Evolutionary conservation across 2,113 vertebrate genomes (phyloP).

Genomic region (Megaleporinus macrocephalus): DNA sequence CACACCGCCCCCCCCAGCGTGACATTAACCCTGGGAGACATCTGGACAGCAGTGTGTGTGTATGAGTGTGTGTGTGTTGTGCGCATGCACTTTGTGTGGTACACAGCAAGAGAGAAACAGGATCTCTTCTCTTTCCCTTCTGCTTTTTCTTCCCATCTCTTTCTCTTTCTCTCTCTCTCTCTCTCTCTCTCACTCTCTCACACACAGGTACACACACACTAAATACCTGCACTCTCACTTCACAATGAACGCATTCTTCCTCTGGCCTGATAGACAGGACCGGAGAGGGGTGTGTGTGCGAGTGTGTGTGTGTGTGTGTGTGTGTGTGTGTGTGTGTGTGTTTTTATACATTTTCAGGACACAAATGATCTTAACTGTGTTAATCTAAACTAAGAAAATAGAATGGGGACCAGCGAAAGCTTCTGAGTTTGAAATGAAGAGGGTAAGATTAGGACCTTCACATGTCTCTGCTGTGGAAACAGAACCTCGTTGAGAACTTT

Average conservation of each 20-base stretch:
- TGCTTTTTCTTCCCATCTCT: constrained; percentile 54
- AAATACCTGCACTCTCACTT: constrained; percentile 48
- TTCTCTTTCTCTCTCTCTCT: neutral
- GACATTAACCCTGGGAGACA: constrained; percentile 56
- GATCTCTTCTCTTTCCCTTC: constrained; percentile 54
- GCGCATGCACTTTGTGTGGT: constrained; percentile 25
- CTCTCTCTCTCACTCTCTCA: neutral
- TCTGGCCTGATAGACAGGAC: constrained; percentile 28
- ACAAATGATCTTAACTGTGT: neutral
- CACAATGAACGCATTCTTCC: constrained; percentile 56
- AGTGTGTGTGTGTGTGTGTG: constrained; percentile 21
- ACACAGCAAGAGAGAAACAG: constrained; percentile 50
- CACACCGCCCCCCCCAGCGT: constrained; percentile 37
- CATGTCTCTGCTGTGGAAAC: no score
- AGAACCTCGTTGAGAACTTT: no score
- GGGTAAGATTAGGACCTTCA: no score
- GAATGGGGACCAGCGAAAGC: neutral
- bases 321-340: constrained; percentile 29
- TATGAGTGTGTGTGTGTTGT: constrained; percentile 65
- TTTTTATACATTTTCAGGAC: neutral
- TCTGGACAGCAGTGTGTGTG: constrained; percentile 48
- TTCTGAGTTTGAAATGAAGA: neutral
- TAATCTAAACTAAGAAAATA: neutral
- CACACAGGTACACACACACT: constrained; percentile 31
- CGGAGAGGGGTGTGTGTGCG: constrained; percentile 16